These are phyloP conservation scores for Orchestia grillus DNA, from an alignment of 1,140 invertebrate genomes.

Conservation along the genomic window DNA sequence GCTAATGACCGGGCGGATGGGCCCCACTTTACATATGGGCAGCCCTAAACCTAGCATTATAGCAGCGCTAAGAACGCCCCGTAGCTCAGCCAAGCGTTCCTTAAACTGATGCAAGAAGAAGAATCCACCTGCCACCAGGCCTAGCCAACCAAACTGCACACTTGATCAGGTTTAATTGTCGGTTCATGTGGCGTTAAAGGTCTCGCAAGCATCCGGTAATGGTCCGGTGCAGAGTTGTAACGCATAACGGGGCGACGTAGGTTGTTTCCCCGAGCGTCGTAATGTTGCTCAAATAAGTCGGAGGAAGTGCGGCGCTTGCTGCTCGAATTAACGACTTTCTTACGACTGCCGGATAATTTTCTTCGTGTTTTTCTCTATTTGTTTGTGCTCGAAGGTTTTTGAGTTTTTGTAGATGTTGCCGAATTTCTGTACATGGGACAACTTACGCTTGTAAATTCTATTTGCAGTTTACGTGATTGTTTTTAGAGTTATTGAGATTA, in stretches of 20 bases:
- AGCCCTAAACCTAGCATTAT: no score
- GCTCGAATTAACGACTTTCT: background rate
- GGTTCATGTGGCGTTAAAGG: background rate
- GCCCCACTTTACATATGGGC: no score
- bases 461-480: no score
- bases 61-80: no score
- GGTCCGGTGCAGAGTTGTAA: background rate
- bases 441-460: no score
- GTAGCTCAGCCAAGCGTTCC: no score
- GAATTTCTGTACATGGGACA: background rate
- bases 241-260: background rate
- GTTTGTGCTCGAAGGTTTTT: background rate
- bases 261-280: background rate
- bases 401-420: background rate
- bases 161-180: background rate
- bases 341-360: background rate
- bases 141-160: background rate
- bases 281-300: background rate
- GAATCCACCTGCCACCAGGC: no score
- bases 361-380: background rate
- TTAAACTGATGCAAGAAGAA: no score
- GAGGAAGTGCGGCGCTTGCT: background rate
- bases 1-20: no score
- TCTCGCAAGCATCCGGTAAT: background rate
- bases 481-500: no score